Evolutionary conservation across 1,140 invertebrate species (phyloP).

Genomic region (Zaprionus ornatus): DNA sequence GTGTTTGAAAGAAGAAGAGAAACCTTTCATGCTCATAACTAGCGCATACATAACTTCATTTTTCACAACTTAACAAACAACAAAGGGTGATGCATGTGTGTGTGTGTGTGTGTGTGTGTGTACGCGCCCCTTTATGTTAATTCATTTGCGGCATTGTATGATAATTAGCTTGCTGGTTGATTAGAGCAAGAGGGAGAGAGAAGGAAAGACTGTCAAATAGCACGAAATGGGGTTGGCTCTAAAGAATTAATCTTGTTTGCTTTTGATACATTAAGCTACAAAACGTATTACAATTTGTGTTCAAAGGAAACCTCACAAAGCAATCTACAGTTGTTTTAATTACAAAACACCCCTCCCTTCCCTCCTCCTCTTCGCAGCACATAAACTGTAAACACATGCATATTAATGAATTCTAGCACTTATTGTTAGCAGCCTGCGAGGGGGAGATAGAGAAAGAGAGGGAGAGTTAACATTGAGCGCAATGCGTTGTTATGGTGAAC

Average conservation of each 20-base stretch:
- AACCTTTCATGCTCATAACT: conserved; percentile 48
- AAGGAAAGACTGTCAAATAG: conserved; percentile 10
- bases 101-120: neutral
- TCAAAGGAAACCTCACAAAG: neutral
- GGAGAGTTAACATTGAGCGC: neutral
- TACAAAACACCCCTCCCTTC: neutral
- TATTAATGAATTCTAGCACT: neutral
- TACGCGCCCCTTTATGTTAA: conserved; percentile 42
- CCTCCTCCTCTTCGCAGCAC: neutral
- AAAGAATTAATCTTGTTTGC: neutral
- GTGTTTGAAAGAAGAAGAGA: conserved; percentile 28
- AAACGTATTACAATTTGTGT: conserved; percentile 1
- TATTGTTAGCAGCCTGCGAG: no score
- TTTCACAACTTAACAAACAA: conserved; percentile 46
- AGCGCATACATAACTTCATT: conserved; percentile 48
- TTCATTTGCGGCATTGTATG: conserved; percentile 19
- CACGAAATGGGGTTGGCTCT: neutral
- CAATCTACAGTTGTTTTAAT: conserved; percentile 1
- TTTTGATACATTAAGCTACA: conserved; percentile 4
- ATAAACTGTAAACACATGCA: neutral
- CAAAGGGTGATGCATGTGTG: neutral
- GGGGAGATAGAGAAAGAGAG: no score
- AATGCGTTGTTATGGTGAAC: neutral
- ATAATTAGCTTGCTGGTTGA: conserved; percentile 30
- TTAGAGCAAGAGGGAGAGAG: neutral